Percentiles rank a stretch among this genome's conserved stretches.
Evolutionary conservation across 2,888 invertebrate species (phyloP).

Genomic region (Scaptomyza flava): DNA sequence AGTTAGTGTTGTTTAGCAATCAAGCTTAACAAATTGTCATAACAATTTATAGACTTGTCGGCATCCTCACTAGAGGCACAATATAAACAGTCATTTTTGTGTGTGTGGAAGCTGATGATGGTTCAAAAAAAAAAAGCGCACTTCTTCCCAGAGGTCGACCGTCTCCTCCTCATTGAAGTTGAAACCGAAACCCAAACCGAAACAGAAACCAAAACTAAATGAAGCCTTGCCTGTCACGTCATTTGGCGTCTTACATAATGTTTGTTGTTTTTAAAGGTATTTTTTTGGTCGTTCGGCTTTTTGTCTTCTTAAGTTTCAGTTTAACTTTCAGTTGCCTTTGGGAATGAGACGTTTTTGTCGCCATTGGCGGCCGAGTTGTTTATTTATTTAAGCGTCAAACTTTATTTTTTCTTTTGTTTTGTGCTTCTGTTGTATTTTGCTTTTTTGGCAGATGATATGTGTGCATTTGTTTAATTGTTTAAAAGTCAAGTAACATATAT

Average conservation of each 20-base stretch:
- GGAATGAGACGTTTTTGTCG: slow-evolving; percentile 49
- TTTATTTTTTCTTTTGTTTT: slow-evolving; percentile 31
- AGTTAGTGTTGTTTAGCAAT: slow-evolving; percentile 1
- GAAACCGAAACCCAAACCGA: slow-evolving; percentile 7
- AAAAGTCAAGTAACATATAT: slow-evolving; percentile 25
- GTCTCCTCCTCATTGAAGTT: slow-evolving; percentile 2
- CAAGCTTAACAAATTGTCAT: slow-evolving; percentile 55
- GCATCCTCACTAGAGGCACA: slow-evolving; percentile 24
- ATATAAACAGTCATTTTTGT: slow-evolving; percentile 18
- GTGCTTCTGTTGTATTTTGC: background rate
- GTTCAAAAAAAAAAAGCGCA: slow-evolving; percentile 30
- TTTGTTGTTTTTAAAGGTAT: slow-evolving; percentile 10
- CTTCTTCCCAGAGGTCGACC: slow-evolving; percentile 47
- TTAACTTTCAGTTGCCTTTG: slow-evolving; percentile 53
- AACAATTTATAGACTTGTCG: slow-evolving; percentile 65
- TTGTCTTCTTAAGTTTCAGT: slow-evolving; percentile 53
- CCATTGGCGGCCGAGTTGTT: slow-evolving; percentile 38
- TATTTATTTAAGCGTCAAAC: slow-evolving; percentile 51
- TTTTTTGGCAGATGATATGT: slow-evolving; percentile 34
- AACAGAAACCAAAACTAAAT: slow-evolving; percentile 6
- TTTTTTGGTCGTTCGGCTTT: slow-evolving; percentile 13
- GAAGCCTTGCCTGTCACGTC: slow-evolving; percentile 73
- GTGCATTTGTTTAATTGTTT: slow-evolving; percentile 21
- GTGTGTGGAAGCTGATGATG: slow-evolving; percentile 1
- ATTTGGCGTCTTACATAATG: slow-evolving; percentile 62